These are phyloP conservation scores for Marasmarcha lunaedactyla DNA, from an alignment of 2,888 invertebrate species.

Conservation along the genomic window DNA sequence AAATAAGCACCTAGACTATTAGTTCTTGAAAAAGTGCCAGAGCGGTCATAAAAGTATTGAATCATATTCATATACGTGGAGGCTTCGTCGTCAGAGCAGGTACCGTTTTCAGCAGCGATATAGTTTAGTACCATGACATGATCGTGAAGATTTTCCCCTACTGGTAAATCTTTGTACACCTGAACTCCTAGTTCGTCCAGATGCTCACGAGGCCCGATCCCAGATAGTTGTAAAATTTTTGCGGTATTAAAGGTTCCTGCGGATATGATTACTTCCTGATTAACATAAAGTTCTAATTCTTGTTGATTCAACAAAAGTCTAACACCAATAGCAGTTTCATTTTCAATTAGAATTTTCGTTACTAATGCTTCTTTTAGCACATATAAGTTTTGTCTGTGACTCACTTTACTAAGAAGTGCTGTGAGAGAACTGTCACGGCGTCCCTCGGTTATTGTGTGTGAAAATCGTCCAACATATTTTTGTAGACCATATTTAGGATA, in stretches of 20 bases:
- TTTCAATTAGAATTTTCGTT: constrained; percentile 32
- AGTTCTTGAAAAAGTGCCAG: constrained; percentile 28
- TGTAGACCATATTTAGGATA: constrained; percentile 22
- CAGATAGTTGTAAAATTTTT: constrained; percentile 43
- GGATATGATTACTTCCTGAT: constrained; percentile 39
- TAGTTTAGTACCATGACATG: constrained; percentile 41
- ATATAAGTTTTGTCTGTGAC: constrained; percentile 24
- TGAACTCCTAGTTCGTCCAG: constrained; percentile 28
- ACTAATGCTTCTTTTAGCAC: constrained; percentile 35
- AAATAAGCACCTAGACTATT: constrained; percentile 39
- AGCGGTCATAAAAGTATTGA: constrained; percentile 35
- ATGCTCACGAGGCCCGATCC: constrained; percentile 38
- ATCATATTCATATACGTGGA: constrained; percentile 28
- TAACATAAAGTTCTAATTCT: constrained; percentile 25
- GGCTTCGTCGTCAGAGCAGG: constrained; percentile 24
- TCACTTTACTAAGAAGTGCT: constrained; percentile 31
- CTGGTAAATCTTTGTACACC: constrained; percentile 34
- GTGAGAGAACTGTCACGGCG: constrained; percentile 37
- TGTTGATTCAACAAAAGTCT: constrained; percentile 21
- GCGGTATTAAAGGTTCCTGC: constrained; percentile 49
- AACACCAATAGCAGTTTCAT: constrained; percentile 31
- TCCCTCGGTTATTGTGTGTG: constrained; percentile 40
- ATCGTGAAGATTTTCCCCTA: constrained; percentile 47
- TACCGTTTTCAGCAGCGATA: constrained; percentile 34
- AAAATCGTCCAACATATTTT: constrained; percentile 45